Base-by-base conservation (phyloP, 2,797 vertebrate species). In the Takifugu ocellatus region DNA sequence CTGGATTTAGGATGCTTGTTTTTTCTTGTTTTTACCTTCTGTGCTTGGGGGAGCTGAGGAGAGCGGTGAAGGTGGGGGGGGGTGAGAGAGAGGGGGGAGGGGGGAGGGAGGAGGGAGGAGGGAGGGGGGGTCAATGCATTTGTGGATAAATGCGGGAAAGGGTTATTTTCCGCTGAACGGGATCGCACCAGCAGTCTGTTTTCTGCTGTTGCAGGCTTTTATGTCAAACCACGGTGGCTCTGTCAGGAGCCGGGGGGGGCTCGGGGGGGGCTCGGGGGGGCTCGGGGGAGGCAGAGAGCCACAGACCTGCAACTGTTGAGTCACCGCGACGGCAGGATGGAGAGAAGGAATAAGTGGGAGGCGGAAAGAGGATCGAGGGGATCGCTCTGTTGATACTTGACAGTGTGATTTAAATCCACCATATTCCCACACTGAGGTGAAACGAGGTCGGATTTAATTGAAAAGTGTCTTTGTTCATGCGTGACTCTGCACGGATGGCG, bases 41-140 rank as follows among this genome's bases (percentile, higher is more conserved):
- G 95, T 83, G 97, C 95, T 95, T 98, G 97, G 87, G 96, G 96
- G 85, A 98, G 97, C 97, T 98, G 92, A 70, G 80, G 69, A 46
- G 17, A 21, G 44, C 16, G 21, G 44, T n/a, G 44, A 10, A n/a
- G n/a, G n/a, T 5, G 21, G 44, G n/a, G 43, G 7, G n/a, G 43
- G 7, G 11, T 10, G 43, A 17, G 16, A 45, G n/a, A 60, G 63
- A 63, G 44, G 44, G 17, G 16, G 44, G 44, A 17, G 43, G 43
- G 39, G 39, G 39, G 9, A 46, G 50, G 9, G 57, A 58, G 68
- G 61, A 63, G 77, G 65, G 83, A 70, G 80, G 54, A 61, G 76
- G 77, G 63, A 84, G 74, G 79, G 54, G 59, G 78, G 68, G 79
- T 87, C 81, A 88, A 71, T 77, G 79, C n/a, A 64, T 70, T 76